Evolutionary conservation across 2,888 invertebrate species (phyloP).

Genomic region (Polyommatus iphigenia): DNA sequence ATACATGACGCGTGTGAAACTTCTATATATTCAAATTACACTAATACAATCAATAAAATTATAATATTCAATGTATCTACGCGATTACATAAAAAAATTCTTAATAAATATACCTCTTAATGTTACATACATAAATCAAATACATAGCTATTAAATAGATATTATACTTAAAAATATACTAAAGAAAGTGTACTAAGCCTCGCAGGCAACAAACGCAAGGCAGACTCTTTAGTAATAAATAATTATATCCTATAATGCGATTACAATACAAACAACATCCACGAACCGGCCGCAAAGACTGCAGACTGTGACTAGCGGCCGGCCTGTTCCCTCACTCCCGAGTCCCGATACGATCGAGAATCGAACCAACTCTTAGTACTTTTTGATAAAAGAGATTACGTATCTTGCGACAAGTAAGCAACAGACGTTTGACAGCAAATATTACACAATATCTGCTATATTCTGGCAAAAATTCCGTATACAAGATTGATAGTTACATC

Average conservation of each 20-base stretch:
- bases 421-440: background rate
- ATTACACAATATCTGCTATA: background rate
- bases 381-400: background rate
- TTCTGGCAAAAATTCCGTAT: background rate
- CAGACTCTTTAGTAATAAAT: slow-evolving; percentile 62
- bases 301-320: slow-evolving; percentile 36
- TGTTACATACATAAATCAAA: slow-evolving; percentile 6
- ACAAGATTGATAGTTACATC: background rate
- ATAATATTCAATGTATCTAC: background rate
- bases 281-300: slow-evolving; percentile 35
- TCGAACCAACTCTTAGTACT: background rate
- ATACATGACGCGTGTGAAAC: background rate
- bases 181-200: background rate
- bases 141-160: slow-evolving; percentile 1
- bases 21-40: background rate
- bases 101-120: slow-evolving; percentile 1
- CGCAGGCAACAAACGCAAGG: slow-evolving; percentile 55
- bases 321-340: background rate
- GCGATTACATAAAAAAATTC: background rate
- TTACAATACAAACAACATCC: slow-evolving; percentile 64
- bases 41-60: background rate
- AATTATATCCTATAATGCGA: slow-evolving; percentile 69
- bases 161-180: slow-evolving; percentile 5
- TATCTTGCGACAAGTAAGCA: background rate
- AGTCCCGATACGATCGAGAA: background rate